Base-by-base conservation (phyloP, 2,113 vertebrate species). In the Nettapus auritus region DNA sequence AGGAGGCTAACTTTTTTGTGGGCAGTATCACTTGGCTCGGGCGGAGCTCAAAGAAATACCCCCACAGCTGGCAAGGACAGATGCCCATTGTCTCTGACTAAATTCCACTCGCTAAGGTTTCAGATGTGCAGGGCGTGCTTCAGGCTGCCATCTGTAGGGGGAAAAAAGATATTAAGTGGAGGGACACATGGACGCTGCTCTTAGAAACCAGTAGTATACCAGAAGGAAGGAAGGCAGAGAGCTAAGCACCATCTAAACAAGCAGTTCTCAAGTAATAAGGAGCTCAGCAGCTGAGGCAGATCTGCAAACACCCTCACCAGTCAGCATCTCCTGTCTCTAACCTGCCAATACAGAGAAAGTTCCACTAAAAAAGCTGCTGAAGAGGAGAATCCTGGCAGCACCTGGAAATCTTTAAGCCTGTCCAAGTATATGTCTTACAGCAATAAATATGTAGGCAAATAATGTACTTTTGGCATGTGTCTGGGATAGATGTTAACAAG, bases 401-500 rank as follows among this genome's bases (percentile, higher is more conserved):
- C 90, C 80, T 92, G 86, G 74, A 93, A 92, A 89, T 76, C 89
- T 93, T 95, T 84, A 88, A 88, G 80, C 29, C 42, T 90, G 26
- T 89, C 73, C 91, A 94, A 84, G 62, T 64, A 28, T 19, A 75
- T 60, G 56, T 93, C 90, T 93, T 82, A 81, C 34, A 90, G 69
- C 77, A 88, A 87, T 75, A 93, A 92, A 92, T 82, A 95, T 40
- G 48, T 17, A 90, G 77, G 80, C 57, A 97, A 96, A 92, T 79
- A 57, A 92, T 94, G 86, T 42, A 68, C 53, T 79, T 89, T 5
- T 84, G 74, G 81, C 93, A 79, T 75, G 38, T 75, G 69, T 40
- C 77, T 68, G 53, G 78, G 92, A 92, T 56, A 48, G 60, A 93
- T 79, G 91, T 78, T 94, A 93, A 89, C 44, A 79, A 52, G 57